Evolutionary conservation across 1,140 invertebrate genomes (phyloP), one percentile per base, ranked within the genome.

Genomic region (Drosophila suzukii): DNA sequence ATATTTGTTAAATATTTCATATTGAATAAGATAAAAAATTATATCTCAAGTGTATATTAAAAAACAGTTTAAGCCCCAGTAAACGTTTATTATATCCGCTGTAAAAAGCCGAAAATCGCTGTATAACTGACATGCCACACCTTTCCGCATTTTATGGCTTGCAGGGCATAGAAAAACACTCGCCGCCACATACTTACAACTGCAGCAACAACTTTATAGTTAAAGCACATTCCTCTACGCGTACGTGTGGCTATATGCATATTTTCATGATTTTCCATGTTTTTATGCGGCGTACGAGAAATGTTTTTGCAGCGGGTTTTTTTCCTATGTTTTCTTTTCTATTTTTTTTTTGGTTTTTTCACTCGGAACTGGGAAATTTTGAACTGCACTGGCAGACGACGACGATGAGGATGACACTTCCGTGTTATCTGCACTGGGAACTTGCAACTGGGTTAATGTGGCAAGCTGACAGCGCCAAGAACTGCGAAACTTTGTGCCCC

Each of bases 381-480:
- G 58, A 36, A 51, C 24, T 70, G 59, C 58, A 71, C 49, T 68
- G 54, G 60, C 61, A 46, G 43, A 46, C 43, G 43, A 46, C 43
- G 17, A 39, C 38, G 38, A 38, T 56, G 58, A 55, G 81, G 75
- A 75, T 84, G 78, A 86, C 81, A 85, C 70, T 86, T 82, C 71
- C 83, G 79, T 88, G 82, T 79, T 88, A 78, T 86, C 78, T 78
- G 65, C 70, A 4, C 51, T 38, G 15, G 41, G 17, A 62, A 53
- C 34, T 38, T 34, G 44, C 7, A 63, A 65, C 82, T 85, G 75
- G 83, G 82, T 88, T 88, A 88, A 86, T 86, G 81, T 78, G 74
- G 65, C 67, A 71, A 60, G 0, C 78, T 71, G 67, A 56, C 78
- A 75, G 67, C 15, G 67, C n/a, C 60, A 68, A 51, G 65, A 60